These are phyloP conservation scores for Catajapyx aquilonaris DNA, from an alignment of 1,140 invertebrate species.

Conservation along the genomic window DNA sequence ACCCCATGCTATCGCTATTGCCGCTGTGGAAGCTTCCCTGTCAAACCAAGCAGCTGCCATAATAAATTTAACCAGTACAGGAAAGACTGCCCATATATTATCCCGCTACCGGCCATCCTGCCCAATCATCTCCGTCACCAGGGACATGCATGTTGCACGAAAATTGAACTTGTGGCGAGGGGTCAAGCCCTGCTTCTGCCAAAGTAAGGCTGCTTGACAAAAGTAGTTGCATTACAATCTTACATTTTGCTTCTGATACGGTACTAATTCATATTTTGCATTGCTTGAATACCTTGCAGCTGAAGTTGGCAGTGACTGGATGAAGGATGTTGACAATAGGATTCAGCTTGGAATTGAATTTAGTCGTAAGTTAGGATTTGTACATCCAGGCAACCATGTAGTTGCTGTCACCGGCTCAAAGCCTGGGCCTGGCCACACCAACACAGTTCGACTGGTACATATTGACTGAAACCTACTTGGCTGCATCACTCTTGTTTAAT, in stretches of 20 bases:
- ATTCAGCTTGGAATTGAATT: constrained; percentile 31
- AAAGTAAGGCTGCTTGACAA: constrained; percentile 31
- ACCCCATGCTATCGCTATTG: constrained; percentile 47
- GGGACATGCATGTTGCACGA: constrained; percentile 36
- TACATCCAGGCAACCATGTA: constrained; percentile 30
- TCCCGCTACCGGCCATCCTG: constrained; percentile 89
- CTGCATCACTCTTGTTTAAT: constrained; percentile 6
- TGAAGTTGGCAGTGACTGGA: constrained; percentile 31
- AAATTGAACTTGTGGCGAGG: constrained; percentile 47
- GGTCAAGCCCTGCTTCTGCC: constrained; percentile 42
- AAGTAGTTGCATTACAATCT: constrained; percentile 17
- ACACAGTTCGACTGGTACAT: constrained; percentile 37
- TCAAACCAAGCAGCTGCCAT: constrained; percentile 47
- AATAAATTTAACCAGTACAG: too few species aligned
- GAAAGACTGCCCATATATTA: constrained; percentile 61
- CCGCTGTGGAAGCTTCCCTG: constrained; percentile 53
- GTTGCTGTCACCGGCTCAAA: constrained; percentile 43
- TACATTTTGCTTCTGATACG: not conserved
- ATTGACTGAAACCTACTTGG: too few species aligned
- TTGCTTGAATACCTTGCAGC: constrained; percentile 17
- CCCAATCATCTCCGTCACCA: constrained; percentile 67
- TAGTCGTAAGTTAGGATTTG: constrained; percentile 29
- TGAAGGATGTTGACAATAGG: constrained; percentile 35
- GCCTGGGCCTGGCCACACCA: constrained; percentile 36
- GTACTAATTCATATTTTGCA: too few species aligned